Percentiles rank a stretch among this genome's conserved stretches.
phyloP scores from a whole-genome alignment of 1,140 invertebrate genomes.

The Drosophila quadrilineata region DNA sequence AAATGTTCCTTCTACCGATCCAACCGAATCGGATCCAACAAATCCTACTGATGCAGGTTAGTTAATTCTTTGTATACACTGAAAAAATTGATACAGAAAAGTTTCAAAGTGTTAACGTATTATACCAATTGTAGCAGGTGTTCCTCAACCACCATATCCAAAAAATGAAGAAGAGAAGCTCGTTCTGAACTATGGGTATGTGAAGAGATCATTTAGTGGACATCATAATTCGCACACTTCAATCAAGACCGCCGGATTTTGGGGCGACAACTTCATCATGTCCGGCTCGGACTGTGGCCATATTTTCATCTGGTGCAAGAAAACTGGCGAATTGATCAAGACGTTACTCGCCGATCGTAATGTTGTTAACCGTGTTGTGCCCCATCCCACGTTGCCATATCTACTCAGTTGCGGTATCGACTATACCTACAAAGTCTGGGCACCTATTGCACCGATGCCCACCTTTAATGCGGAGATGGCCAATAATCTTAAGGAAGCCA shows the following conservation, averaged over 20 bases:
- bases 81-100: too few species aligned
- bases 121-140: too few species aligned
- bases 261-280: slow-evolving; percentile 91
- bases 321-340: slow-evolving; percentile 87
- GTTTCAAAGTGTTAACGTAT: too few species aligned
- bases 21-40: too few species aligned
- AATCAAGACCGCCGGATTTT: slow-evolving; percentile 96
- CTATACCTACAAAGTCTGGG: slow-evolving; percentile 94
- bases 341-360: slow-evolving; percentile 91
- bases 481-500: too few species aligned
- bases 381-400: slow-evolving; percentile 91
- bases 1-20: too few species aligned
- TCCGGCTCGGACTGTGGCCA: slow-evolving; percentile 94
- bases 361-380: slow-evolving; percentile 93
- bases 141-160: too few species aligned
- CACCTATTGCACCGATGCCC: slow-evolving; percentile 85
- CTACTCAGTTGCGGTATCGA: slow-evolving; percentile 94
- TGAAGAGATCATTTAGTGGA: slow-evolving; percentile 89
- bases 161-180: not conserved
- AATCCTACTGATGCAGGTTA: too few species aligned
- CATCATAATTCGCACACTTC: slow-evolving; percentile 93
- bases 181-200: slow-evolving; percentile 60
- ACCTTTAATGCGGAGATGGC: slow-evolving; percentile 84
- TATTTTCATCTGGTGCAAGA: slow-evolving; percentile 87
- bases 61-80: too few species aligned